Conservation (phyloP, 2,888 invertebrate genomes). For the Hemaris fuciformis region DNA sequence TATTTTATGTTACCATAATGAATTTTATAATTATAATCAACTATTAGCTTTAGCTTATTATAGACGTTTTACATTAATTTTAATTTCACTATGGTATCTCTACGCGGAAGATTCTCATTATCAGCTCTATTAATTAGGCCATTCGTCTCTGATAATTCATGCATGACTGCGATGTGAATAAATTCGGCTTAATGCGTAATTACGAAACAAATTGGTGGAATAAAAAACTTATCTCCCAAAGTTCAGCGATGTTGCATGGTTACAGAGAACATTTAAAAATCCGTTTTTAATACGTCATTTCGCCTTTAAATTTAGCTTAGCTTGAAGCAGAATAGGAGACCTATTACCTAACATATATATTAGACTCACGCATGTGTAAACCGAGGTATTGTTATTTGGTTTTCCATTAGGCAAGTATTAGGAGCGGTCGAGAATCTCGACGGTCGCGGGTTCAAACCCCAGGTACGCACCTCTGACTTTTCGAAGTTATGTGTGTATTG, state of each 20-base stretch:
- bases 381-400: no score
- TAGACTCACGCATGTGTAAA: no score
- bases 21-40: no score
- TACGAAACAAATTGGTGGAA: not conserved
- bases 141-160: constrained; percentile 10
- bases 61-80: not conserved
- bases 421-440: no score
- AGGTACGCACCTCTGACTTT: no score
- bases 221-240: not conserved
- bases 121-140: constrained; percentile 9
- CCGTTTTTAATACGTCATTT: not conserved
- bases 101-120: not conserved
- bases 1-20: no score
- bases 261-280: not conserved
- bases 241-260: constrained; percentile 8
- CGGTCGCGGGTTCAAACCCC: no score
- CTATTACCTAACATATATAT: no score
- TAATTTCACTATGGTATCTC: not conserved
- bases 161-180: not conserved
- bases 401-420: no score
- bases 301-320: not conserved
- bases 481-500: no score
- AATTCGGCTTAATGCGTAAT: constrained; percentile 11
- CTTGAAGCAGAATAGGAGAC: no score
- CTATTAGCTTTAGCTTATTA: not conserved